A percentile compares a stretch with the other conserved stretches of the same genome.
phyloP scores from a whole-genome alignment of 2,797 vertebrate species.

The Apodemus agrarius region DNA sequence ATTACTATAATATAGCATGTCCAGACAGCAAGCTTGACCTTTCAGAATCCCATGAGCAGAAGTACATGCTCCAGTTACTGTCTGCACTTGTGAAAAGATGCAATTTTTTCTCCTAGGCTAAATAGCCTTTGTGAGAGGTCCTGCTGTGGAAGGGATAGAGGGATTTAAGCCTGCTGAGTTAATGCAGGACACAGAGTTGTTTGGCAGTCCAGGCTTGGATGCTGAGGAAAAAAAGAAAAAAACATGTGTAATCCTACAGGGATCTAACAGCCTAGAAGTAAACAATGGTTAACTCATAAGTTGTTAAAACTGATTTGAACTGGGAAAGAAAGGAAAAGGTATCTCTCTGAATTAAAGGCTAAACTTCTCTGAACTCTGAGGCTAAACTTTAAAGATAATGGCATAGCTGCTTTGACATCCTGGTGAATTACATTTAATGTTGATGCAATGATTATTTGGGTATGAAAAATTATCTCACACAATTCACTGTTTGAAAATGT shows the following conservation, averaged over 20 bases:
- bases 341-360: background rate
- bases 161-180: background rate
- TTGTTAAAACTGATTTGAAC: background rate
- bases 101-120: slow-evolving; percentile 25
- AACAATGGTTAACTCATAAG: background rate
- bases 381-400: background rate
- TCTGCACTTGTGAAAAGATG: slow-evolving; percentile 1
- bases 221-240: slow-evolving; percentile 14
- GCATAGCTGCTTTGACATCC: background rate
- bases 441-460: background rate
- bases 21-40: slow-evolving; percentile 53
- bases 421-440: background rate
- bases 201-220: background rate
- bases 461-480: background rate
- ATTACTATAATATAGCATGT: slow-evolving; percentile 56
- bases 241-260: background rate
- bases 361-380: no score
- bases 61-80: background rate
- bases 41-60: background rate
- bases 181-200: background rate
- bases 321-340: background rate
- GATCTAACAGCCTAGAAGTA: background rate
- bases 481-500: background rate
- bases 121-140: slow-evolving; percentile 24
- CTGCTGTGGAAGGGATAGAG: slow-evolving; percentile 16